These are phyloP conservation scores for Amphiura filiformis DNA, from an alignment of 35 echinoderm and acorn worm genomes.

Conservation along the genomic window DNA sequence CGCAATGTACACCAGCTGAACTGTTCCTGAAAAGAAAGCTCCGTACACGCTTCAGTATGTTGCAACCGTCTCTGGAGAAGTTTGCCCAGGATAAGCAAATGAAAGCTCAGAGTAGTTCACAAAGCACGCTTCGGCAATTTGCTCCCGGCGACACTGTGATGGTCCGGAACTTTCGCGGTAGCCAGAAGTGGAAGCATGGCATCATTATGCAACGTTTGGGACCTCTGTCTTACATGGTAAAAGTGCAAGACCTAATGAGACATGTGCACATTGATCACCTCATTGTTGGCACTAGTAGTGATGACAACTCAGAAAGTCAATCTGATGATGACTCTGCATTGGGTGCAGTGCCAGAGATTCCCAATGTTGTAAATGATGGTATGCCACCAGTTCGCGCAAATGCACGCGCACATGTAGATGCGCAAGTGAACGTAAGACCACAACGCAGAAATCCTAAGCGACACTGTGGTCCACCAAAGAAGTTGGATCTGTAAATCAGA, in stretches of 20 bases:
- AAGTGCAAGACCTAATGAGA: not conserved
- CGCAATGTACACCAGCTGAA: conserved; percentile 18
- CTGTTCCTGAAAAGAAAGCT: not conserved
- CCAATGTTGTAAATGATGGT: not conserved
- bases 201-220: not conserved
- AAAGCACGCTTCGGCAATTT: not conserved
- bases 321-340: not conserved
- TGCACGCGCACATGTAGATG: not conserved
- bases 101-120: not conserved
- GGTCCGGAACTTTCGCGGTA: not conserved
- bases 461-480: not conserved
- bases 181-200: not conserved
- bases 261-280: not conserved
- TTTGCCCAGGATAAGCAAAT: not conserved
- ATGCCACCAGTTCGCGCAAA: not conserved
- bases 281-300: not conserved
- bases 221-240: not conserved
- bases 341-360: not conserved
- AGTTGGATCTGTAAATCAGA: not conserved
- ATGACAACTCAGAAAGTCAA: not conserved
- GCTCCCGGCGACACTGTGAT: not conserved
- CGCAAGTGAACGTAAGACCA: not conserved
- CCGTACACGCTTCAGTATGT: not conserved
- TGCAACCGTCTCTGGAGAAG: not conserved
- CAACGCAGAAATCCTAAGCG: not conserved